Base-by-base conservation (phyloP, 2,113 vertebrate species). In the Myanophis thanlyinensis region DNA sequence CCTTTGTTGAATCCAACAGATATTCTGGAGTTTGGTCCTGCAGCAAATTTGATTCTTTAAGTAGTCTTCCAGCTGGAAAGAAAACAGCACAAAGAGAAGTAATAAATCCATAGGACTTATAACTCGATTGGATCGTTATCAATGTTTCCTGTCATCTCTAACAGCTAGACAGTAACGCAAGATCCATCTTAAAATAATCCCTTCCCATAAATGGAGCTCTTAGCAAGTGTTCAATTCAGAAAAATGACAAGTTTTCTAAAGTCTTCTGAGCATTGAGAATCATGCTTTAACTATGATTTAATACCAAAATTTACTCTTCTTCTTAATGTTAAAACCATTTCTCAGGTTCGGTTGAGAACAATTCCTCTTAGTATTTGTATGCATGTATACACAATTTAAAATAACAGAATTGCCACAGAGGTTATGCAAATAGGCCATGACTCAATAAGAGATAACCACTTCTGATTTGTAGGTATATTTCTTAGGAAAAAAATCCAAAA, bases 131-230 rank as follows among this genome's bases (percentile, higher is more conserved):
- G 94, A 86, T 96, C 93, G 96, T 96, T 92, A 48, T 93, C 67
- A 91, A 90, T 96, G 89, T 89, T 96, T 95, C 25, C 25, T 94
- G 91, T 94, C 73, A 48, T 89, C 62, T 91, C 85, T 95, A 96
- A 92, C 30, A 4, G 80, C 88, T 54, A 5, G 80, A 87, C 94
- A 95, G 93, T 52, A 96, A 93, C 93, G 11, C 51, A 51, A 94
- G 91, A 87, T 90, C 95, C 91, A 84, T 85, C 47, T 91, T 93
- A 40, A 88, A 90, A 86, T 51, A 59, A 95, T 94, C 92, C 49
- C 93, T 44, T 46, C 95, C 95, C 95, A 92, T 96, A 96, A 93
- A 97, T 90, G 95, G 96, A 96, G 35, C 90, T 46, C 94, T 94
- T 89, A 95, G 52, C 59, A 48, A 48, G 93, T 92, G 89, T 44